Percentiles rank a stretch among this genome's conserved stretches.
These are phyloP conservation scores for Polyergus mexicanus DNA, from an alignment of 1,140 invertebrate species.

Conservation along the genomic window DNA sequence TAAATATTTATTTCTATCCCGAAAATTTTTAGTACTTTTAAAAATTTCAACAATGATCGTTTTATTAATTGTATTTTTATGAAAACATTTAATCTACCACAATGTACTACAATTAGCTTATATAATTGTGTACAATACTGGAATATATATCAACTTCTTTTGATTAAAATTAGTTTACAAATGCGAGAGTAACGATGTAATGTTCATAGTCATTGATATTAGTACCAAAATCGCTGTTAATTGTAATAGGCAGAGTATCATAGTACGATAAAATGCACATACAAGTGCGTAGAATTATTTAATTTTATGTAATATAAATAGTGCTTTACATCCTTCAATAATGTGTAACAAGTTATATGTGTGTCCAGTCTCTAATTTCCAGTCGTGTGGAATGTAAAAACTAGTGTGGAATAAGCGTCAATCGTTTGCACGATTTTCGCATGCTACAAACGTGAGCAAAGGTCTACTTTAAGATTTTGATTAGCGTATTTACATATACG, in stretches of 20 bases:
- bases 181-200: constrained; percentile 26
- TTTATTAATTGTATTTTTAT: not conserved
- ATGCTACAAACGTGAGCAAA: constrained; percentile 34
- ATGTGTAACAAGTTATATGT: constrained; percentile 21
- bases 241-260: constrained; percentile 28
- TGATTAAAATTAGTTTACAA: constrained; percentile 39
- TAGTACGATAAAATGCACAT: constrained; percentile 25
- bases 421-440: constrained; percentile 2
- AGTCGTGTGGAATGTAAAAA: constrained; percentile 42
- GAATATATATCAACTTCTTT: constrained; percentile 10
- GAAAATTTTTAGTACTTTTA: not conserved
- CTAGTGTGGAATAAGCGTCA: constrained; percentile 3
- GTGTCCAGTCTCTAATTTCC: constrained; percentile 6
- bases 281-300: constrained; percentile 3
- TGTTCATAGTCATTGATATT: not conserved
- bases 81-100: constrained; percentile 30
- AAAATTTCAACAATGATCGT: not conserved
- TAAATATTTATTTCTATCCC: constrained; percentile 8
- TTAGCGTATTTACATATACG: not conserved
- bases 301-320: not conserved
- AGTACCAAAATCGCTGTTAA: constrained; percentile 31
- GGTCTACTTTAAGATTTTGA: constrained; percentile 17
- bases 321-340: constrained; percentile 25
- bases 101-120: constrained; percentile 19
- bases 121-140: not conserved